Percentiles rank a stretch among this genome's conserved stretches.
Evolutionary conservation across 1,140 invertebrate species (phyloP).

Genomic region (Drosophila kepulauana): DNA sequence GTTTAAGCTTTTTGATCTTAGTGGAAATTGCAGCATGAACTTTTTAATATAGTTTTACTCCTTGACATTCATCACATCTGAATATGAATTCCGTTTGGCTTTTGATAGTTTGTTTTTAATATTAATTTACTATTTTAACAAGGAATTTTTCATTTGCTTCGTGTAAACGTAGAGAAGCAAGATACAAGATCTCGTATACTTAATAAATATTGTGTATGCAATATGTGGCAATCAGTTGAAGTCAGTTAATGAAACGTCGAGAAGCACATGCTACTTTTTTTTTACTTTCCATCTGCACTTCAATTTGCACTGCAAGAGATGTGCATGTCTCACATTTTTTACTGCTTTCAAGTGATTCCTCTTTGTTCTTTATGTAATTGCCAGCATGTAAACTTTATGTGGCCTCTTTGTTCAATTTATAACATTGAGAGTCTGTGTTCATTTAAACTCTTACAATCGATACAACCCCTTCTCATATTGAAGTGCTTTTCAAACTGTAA

Average conservation of each 20-base stretch:
- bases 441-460: neutral
- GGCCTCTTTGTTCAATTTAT: neutral
- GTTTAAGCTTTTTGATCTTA: neutral
- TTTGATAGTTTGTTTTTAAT: neutral
- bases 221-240: neutral
- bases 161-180: neutral
- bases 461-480: neutral
- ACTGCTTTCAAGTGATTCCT: neutral
- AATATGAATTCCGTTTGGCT: neutral
- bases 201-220: constrained; percentile 1
- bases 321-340: neutral
- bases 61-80: neutral
- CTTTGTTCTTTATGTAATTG: neutral
- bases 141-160: neutral
- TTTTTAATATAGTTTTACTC: neutral
- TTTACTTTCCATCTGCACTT: neutral
- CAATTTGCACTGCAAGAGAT: neutral
- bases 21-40: neutral
- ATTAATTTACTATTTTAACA: neutral
- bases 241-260: neutral
- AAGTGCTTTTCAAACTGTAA: neutral
- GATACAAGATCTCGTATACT: neutral
- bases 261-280: neutral
- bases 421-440: neutral
- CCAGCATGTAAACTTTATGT: neutral